Conservation (phyloP, 1,140 invertebrate species). For the Drosophila pectinifera region DNA sequence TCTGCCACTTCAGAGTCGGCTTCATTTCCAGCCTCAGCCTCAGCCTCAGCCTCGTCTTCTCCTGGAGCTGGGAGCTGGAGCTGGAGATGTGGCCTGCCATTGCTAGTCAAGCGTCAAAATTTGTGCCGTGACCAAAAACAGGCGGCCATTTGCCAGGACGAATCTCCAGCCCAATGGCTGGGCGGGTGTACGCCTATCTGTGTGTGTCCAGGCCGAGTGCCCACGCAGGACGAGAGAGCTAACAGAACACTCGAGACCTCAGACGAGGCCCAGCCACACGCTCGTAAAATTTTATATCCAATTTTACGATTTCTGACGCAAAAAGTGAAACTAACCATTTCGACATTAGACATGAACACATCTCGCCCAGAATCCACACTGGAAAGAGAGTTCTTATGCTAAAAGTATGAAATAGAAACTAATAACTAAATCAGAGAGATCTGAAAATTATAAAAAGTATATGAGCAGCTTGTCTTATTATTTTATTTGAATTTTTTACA, state of each 20-base stretch:
- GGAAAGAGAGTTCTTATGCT: neutral
- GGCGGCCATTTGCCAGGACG: constrained; percentile 62
- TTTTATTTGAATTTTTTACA: no score
- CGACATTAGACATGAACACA: constrained; percentile 83
- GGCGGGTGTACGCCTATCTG: constrained; percentile 1
- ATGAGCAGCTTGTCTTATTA: no score
- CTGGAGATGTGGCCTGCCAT: constrained; percentile 71
- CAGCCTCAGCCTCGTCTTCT: constrained; percentile 13
- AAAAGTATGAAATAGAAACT: neutral
- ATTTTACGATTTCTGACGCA: constrained; percentile 83
- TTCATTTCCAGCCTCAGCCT: constrained; percentile 34
- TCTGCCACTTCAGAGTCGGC: constrained; percentile 34
- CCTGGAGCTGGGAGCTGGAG: constrained; percentile 46
- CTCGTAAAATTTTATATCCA: constrained; percentile 84
- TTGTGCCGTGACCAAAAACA: constrained; percentile 80
- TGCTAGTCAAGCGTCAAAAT: constrained; percentile 81
- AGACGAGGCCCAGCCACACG: constrained; percentile 69
- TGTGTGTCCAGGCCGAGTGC: constrained; percentile 21
- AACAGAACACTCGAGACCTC: constrained; percentile 65
- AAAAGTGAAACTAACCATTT: constrained; percentile 84
- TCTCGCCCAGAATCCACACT: constrained; percentile 57
- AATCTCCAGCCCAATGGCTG: constrained; percentile 27
- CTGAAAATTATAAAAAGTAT: neutral
- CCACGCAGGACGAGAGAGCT: constrained; percentile 50
- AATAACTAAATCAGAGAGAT: no score